Evolutionary conservation across 2,888 invertebrate species (phyloP).

Genomic region (Zhuqinia jingwanae): DNA sequence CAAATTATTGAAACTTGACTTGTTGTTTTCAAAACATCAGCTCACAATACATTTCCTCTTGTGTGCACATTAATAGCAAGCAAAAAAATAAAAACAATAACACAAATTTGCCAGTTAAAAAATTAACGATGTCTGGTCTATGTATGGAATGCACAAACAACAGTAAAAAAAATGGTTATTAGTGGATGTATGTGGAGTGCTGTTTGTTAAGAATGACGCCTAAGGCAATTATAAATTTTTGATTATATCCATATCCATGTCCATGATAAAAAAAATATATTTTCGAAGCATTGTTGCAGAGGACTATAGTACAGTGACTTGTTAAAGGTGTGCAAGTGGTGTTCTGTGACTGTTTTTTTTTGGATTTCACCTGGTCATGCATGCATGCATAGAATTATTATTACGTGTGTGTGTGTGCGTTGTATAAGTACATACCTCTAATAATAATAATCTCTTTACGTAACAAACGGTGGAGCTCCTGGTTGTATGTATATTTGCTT

Average conservation of each 20-base stretch:
- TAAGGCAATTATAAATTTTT: conserved; percentile 50
- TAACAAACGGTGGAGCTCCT: conserved; percentile 7
- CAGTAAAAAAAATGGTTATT: not conserved
- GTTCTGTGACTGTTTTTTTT: conserved; percentile 11
- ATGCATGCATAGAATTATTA: not conserved
- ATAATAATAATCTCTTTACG: conserved; percentile 34
- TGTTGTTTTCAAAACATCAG: conserved; percentile 4
- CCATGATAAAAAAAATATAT: conserved; percentile 59
- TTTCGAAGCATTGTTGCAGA: conserved; percentile 31
- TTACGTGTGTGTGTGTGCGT: not conserved
- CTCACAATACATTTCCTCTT: too few relatives aligned
- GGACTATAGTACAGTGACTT: not conserved
- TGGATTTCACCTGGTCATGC: conserved; percentile 9
- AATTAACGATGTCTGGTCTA: not conserved
- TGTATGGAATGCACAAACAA: conserved; percentile 42
- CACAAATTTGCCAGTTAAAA: not conserved
- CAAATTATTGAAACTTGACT: not conserved
- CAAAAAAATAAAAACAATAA: conserved; percentile 11
- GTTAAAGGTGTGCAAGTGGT: conserved; percentile 22
- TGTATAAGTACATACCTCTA: not conserved
- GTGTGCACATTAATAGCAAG: not conserved
- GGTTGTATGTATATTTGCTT: conserved; percentile 11
- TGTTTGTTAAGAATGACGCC: conserved; percentile 45
- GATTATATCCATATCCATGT: conserved; percentile 29
- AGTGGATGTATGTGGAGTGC: conserved; percentile 19